Base-by-base conservation (phyloP, 2,113 vertebrate species). In the Cisticola juncidis region DNA sequence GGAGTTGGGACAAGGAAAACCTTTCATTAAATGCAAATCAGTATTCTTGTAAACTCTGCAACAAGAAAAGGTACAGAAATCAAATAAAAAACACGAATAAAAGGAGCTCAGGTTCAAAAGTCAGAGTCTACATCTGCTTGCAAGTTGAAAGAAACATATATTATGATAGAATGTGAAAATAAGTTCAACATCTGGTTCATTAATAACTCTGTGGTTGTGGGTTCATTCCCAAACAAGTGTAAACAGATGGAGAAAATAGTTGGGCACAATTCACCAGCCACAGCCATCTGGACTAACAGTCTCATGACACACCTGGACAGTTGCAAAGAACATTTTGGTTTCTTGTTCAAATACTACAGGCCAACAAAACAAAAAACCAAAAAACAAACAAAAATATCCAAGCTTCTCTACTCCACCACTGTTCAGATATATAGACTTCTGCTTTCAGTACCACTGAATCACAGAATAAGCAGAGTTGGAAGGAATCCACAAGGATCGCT, bases 1-100 rank as follows among this genome's bases (percentile, higher is more conserved):
- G 83, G 95, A 90, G 91, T 80, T 80, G 92, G 81, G 88, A 94
- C 77, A 94, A 74, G 57, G 66, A 96, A 96, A 94, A 91, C 73
- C 82, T 91, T 95, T 94, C 70, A 81, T 90, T 79, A 95, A 92
- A 95, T 91, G 88, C 50, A 93, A 90, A 95, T 90, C 57, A 19
- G 56, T 54, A 50, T 83, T 88, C 79, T 69, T 62, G 36, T 53
- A 88, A 95, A 88, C 56, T 81, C 48, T 64, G 40, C 38, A 58
- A 82, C 70, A 93, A 74, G 60, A 84, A 90, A 88, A 96, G 72
- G 42, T 88, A 81, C 36, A 90, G 66, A 81, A 95, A 95, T 81
- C 61, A 81, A 95, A 89, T 1, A 61, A 51, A 77, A 92, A 83
- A 94, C 58, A 83, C 1, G 4, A 53, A 72, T 56, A 89, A 94